phyloP scores from a whole-genome alignment of 2,888 invertebrate species.

The Polietes domitor region DNA sequence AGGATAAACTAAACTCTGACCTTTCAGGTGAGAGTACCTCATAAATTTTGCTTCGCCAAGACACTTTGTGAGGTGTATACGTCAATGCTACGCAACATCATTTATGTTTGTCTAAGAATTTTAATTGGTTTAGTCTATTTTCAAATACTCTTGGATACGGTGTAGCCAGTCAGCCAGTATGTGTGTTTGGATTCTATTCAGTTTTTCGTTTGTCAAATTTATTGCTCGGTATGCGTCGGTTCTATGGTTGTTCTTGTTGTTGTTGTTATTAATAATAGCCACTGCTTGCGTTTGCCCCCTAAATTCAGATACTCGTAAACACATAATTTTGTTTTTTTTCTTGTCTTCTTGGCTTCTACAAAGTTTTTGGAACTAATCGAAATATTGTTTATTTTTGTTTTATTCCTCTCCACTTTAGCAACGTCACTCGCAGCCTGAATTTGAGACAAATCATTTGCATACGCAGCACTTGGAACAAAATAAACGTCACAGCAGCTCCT shows the following conservation, averaged over 20 bases:
- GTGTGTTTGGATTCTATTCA: not conserved
- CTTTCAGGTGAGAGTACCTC: too few species aligned
- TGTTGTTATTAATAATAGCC: conserved; percentile 35
- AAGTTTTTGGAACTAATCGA: conserved; percentile 67
- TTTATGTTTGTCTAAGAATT: too few species aligned
- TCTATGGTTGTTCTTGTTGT: not conserved
- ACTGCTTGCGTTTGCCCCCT: conserved; percentile 40
- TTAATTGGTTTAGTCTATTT: too few species aligned
- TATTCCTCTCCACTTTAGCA: conserved; percentile 79
- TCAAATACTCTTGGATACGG: not conserved
- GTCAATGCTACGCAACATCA: too few species aligned
- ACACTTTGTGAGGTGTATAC: too few species aligned
- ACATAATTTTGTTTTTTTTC: not conserved
- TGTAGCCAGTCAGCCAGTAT: too few species aligned
- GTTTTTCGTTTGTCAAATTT: conserved; percentile 1
- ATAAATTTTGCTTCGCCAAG: too few species aligned
- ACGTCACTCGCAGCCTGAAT: conserved; percentile 84
- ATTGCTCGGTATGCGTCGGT: conserved; percentile 1
- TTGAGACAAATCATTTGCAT: conserved; percentile 73
- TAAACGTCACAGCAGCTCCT: conserved; percentile 65
- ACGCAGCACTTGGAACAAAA: conserved; percentile 60
- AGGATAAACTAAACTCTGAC: too few species aligned
- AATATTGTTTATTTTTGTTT: conserved; percentile 56
- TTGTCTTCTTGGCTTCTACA: not conserved
- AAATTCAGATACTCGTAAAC: conserved; percentile 10